Percentiles rank a stretch among this genome's conserved stretches.
These are phyloP conservation scores for Anolis apletophallus DNA, from an alignment of 2,797 vertebrate species.

Conservation along the genomic window DNA sequence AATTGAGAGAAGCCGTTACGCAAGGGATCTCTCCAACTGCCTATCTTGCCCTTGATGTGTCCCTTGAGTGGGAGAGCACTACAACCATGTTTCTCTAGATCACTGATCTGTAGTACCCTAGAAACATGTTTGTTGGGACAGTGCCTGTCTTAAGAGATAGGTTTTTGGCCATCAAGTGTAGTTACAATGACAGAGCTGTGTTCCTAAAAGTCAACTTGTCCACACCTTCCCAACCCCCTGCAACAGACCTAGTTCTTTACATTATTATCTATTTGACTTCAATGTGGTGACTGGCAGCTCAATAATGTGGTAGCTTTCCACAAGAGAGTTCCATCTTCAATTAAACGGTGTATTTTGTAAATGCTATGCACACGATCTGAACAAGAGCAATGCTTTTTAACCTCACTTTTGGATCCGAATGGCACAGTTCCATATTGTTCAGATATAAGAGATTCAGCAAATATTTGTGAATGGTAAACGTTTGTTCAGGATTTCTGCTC, in stretches of 20 bases:
- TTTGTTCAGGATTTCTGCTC: slow-evolving; percentile 16
- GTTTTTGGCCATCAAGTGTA: not conserved
- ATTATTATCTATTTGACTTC: not conserved
- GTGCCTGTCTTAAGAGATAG: too few species aligned
- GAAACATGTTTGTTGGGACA: too few species aligned
- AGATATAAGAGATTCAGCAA: not conserved
- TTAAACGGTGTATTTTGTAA: not conserved
- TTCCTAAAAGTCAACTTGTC: not conserved
- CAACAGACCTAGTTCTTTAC: not conserved
- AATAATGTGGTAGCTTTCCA: not conserved
- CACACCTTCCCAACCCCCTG: not conserved
- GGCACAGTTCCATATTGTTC: not conserved
- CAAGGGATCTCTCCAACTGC: too few species aligned
- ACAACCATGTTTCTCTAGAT: too few species aligned
- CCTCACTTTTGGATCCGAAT: not conserved
- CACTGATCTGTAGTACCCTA: too few species aligned
- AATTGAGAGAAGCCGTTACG: too few species aligned
- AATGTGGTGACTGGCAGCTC: not conserved
- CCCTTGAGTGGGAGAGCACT: too few species aligned
- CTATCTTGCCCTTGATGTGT: too few species aligned
- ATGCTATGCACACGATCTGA: too few species aligned
- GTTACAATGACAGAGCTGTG: too few species aligned
- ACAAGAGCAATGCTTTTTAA: not conserved
- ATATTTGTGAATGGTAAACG: slow-evolving; percentile 19
- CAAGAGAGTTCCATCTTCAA: not conserved